These are phyloP conservation scores for Sarcophaga caerulescens DNA, from an alignment of 2,888 invertebrate genomes.

Conservation along the genomic window DNA sequence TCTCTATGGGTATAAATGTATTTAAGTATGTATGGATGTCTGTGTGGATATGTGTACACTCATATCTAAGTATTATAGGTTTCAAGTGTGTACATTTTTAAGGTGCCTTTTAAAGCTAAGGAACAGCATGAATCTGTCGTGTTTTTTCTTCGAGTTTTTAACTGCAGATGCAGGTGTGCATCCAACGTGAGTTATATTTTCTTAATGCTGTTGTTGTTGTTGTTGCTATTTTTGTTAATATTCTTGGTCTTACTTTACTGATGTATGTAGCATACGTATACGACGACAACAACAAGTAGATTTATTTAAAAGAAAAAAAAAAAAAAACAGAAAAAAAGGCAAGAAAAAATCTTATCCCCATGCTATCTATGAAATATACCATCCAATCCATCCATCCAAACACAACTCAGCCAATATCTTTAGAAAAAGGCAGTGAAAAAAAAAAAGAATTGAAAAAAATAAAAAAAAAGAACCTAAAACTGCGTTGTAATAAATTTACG, in stretches of 20 bases:
- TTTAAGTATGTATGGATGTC: background rate
- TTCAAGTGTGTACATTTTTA: conserved; percentile 55
- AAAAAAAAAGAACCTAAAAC: conserved; percentile 29
- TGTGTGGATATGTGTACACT: background rate
- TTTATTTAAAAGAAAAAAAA: background rate
- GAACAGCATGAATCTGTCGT: conserved; percentile 65
- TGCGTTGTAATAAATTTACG: conserved; percentile 67
- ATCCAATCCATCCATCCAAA: conserved; percentile 56
- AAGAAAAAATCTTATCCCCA: conserved; percentile 64
- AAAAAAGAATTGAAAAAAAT: too few relatives aligned
- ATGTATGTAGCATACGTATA: conserved; percentile 13
- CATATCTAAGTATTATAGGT: conserved; percentile 48
- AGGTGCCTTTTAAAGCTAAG: conserved; percentile 67
- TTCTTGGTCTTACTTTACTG: background rate
- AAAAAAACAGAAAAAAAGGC: background rate
- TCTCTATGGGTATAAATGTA: conserved; percentile 11
- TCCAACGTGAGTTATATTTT: conserved; percentile 65
- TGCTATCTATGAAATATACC: conserved; percentile 62
- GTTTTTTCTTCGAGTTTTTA: conserved; percentile 48
- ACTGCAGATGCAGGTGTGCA: conserved; percentile 68
- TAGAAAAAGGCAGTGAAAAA: conserved; percentile 12
- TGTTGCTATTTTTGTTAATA: background rate
- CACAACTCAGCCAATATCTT: conserved; percentile 41
- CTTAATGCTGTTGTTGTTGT: conserved; percentile 37
- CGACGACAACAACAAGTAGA: conserved; percentile 1